Base-by-base conservation (phyloP, 2,113 vertebrate species). In the Anolis carolinensis region DNA sequence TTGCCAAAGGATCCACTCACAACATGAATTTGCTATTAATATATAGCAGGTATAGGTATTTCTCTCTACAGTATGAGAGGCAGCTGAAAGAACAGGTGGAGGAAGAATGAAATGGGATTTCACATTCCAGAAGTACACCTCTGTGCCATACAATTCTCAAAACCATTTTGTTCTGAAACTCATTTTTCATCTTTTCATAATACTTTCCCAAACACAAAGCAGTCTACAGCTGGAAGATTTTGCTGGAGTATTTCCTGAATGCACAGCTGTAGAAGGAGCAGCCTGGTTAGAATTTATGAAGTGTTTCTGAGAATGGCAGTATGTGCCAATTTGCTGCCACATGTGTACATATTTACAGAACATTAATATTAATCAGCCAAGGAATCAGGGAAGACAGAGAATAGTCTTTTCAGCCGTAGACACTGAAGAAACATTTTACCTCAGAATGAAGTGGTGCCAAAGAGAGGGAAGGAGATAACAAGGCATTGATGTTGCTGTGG, bases 261-360 rank as follows among this genome's bases (percentile, higher is more conserved):
- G 62, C 23, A 48, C 73, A 88, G 34, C 78, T 89, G 27, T 76
- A 85, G 62, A 79, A 74, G 52, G 25, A 83, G n/a, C 68, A 90
- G 32, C 52, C 18, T 65, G 34, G 27, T 89, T 83, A 77, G 62
- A 16, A 2, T 59, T 76, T 75, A 44, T 50, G 13, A 48, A 79
- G 73, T 83, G 63, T 82, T 90, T 90, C 71, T 73, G 89, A 87
- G 78, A 32, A 36, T 86, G 89, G 82, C 74, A 89, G 68, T 0
- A 0, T n/a, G 75, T 88, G 48, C 55, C 87, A 85, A 50, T 84
- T 89, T 84, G 55, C 59, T 89, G 87, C 83, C 83, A 82, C 48
- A 0, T n/a, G 72, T 77, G 73, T 39, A 13, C 84, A 3, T 80
- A 50, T 86, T 86, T 92, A 67, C 70, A 79, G 77, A 87, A 6